phyloP scores from a whole-genome alignment of 2,113 vertebrate genomes.

The Passer domesticus region DNA sequence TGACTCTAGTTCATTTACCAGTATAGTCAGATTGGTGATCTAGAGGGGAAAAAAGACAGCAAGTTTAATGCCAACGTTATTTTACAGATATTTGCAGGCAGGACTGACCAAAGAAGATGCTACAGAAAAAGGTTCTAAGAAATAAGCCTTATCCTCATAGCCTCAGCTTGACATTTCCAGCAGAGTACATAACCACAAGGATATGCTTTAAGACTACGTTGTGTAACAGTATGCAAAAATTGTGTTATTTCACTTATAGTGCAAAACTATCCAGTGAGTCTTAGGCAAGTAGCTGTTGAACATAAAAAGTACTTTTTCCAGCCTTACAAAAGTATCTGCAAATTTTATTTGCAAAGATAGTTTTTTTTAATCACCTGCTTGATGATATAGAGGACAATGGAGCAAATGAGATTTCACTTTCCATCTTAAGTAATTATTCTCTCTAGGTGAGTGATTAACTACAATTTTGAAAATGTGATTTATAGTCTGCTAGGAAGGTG shows the following conservation, averaged over 20 bases:
- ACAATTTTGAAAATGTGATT: slow-evolving; percentile 38
- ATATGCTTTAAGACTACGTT: slow-evolving; percentile 30
- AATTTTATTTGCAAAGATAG: not conserved
- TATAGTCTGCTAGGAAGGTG: slow-evolving; percentile 28
- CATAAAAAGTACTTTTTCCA: slow-evolving; percentile 27
- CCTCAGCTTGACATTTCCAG: not conserved
- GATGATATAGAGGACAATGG: slow-evolving; percentile 14
- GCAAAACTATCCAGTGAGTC: slow-evolving; percentile 8
- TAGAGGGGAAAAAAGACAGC: slow-evolving; percentile 30
- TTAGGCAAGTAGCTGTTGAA: not conserved
- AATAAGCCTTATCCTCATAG: slow-evolving; percentile 20
- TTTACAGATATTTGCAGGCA: slow-evolving; percentile 50
- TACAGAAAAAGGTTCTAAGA: slow-evolving; percentile 16
- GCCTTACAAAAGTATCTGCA: not conserved
- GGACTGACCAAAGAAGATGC: not conserved
- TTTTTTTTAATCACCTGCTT: not conserved
- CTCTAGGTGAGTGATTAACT: slow-evolving; percentile 50
- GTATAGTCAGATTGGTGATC: slow-evolving; percentile 77
- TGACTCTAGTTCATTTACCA: slow-evolving; percentile 72
- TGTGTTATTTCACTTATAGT: not conserved
- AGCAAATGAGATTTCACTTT: slow-evolving; percentile 28
- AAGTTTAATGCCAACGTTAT: slow-evolving; percentile 10
- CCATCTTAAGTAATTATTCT: slow-evolving; percentile 28
- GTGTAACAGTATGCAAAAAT: not conserved
- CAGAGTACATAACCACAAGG: not conserved